Evolutionary conservation across 2,888 invertebrate species (phyloP).

Genomic region (Tenodera sinensis): DNA sequence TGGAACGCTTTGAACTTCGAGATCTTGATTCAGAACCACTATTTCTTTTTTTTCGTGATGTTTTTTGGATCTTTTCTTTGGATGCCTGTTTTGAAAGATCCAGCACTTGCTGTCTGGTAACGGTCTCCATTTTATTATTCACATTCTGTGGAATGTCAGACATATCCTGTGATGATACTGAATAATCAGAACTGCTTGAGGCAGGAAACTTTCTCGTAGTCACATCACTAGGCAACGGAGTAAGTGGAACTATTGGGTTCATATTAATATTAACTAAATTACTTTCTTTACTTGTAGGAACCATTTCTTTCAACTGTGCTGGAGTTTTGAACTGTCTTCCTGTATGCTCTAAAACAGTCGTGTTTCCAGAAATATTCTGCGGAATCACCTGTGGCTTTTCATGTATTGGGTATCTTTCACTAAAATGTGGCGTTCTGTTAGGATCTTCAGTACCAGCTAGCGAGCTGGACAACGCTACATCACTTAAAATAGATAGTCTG

Average conservation of each 20-base stretch:
- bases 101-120: not conserved
- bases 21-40: not conserved
- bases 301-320: conserved; percentile 44
- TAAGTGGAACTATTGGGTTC: not conserved
- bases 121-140: not conserved
- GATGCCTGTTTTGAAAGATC: not conserved
- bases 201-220: not conserved
- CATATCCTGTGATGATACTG: not conserved
- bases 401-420: not conserved
- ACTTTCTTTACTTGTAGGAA: conserved; percentile 30
- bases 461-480: not conserved
- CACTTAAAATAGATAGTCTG: not conserved
- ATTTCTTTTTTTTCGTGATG: not conserved
- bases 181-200: not conserved
- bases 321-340: conserved; percentile 42
- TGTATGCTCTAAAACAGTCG: not conserved
- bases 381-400: not conserved
- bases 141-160: not conserved
- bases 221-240: not conserved
- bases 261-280: not conserved
- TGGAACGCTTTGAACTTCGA: not conserved
- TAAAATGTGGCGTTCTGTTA: not conserved
- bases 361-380: not conserved
- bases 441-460: not conserved
- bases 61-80: not conserved